phyloP scores from a whole-genome alignment of 2,797 vertebrate genomes.

The Fundulus diaphanus region DNA sequence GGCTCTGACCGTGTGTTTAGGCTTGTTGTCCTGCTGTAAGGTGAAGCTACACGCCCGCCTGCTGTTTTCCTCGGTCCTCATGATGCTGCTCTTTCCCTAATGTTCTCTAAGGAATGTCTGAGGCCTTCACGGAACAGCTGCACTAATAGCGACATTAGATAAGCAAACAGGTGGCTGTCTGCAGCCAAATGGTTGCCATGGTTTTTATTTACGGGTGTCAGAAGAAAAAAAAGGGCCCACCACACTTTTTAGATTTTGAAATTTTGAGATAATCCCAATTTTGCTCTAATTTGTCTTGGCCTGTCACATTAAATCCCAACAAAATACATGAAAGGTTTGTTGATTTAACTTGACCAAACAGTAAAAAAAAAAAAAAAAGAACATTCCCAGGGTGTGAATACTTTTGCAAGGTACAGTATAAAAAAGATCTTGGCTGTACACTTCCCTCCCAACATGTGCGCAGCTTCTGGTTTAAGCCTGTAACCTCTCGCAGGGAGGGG shows the following conservation, averaged over 20 bases:
- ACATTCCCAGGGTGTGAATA: not conserved
- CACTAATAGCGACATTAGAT: not conserved
- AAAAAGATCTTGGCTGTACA: not conserved
- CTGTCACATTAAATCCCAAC: not conserved
- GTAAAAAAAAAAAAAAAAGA: too few relatives aligned
- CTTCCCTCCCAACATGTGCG: constrained; percentile 18
- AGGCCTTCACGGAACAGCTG: not conserved
- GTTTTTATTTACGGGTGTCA: not conserved
- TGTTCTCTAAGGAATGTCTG: not conserved
- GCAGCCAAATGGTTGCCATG: not conserved
- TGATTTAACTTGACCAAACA: not conserved
- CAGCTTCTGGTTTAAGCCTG: constrained; percentile 32
- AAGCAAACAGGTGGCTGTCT: not conserved
- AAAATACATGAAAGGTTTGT: not conserved
- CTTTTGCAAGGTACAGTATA: not conserved
- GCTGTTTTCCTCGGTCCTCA: not conserved
- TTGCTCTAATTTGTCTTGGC: not conserved
- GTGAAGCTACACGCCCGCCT: not conserved
- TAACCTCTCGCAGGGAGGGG: constrained; percentile 55
- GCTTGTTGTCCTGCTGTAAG: not conserved
- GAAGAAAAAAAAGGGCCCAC: not conserved
- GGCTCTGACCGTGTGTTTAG: not conserved
- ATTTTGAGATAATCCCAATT: not conserved
- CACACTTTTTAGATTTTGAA: not conserved
- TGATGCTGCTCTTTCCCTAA: not conserved